Base-by-base conservation (phyloP, 1,140 invertebrate species). In the Ceratina calcarata region DNA sequence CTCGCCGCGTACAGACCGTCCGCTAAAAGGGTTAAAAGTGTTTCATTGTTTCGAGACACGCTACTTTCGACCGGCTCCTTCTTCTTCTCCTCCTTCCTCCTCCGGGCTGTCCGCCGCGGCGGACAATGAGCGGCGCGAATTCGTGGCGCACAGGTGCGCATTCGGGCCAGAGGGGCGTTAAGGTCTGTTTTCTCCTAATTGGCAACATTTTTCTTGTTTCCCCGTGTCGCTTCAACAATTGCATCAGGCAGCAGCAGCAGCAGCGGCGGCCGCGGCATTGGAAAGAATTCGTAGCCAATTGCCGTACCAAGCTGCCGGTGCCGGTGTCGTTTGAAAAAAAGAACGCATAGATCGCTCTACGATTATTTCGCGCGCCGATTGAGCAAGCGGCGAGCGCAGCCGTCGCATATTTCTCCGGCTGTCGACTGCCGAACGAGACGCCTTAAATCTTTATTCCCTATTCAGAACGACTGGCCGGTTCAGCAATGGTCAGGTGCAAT, bases 171-270 rank as follows among this genome's bases (percentile, higher is more conserved):
- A 62, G 62, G 72, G 78, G 72, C 71, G 78, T 75, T 68, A 80
- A 80, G 72, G 78, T 13, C 72, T 65, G 78, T 74, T 74, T 74
- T 60, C 78, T 61, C 64, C 70, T 80, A 80, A 80, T 80, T 80
- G 78, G 78, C 72, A 75, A 75, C 78, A 80, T 80, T 76, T 76
- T 69, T 80, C 64, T 76, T 76, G 65, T 20, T 70, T 69, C 61
- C 3, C n/a, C 45, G 37, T 0, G 77, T 24, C 49, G 61, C 37
- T 65, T 61, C 20, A 61, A 74, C 77, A 74, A 79, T 79, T 74
- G 77, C 77, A 74, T 51, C 77, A 74, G 77, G 49, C 66, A 62
- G 55, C 49, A 18, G 10, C 49, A 69, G 49, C 66, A 62, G 55
- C 49, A 18, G 10, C 49, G n/a, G 22, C 51, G n/a, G n/a, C 24